These are phyloP conservation scores for Agriopis leucophaearia DNA, from an alignment of 2,888 invertebrate genomes.

Conservation along the genomic window DNA sequence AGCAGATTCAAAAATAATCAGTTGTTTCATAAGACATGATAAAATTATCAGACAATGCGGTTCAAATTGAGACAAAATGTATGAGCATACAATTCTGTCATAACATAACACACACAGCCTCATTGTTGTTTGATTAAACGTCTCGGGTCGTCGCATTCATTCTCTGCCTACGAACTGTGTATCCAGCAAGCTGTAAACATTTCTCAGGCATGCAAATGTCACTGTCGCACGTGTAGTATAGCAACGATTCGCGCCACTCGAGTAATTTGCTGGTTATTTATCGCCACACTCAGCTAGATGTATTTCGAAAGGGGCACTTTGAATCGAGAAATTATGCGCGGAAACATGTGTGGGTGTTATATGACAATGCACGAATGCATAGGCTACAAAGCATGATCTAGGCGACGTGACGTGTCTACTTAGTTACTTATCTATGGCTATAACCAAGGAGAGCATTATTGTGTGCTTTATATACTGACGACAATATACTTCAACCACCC, in stretches of 20 bases:
- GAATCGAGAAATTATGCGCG: slow-evolving; percentile 81
- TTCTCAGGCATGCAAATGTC: slow-evolving; percentile 79
- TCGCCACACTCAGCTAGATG: slow-evolving; percentile 68
- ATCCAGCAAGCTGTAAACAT: slow-evolving; percentile 64
- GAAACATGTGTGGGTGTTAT: slow-evolving; percentile 74
- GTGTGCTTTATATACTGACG: neutral
- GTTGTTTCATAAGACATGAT: neutral
- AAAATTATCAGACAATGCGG: neutral
- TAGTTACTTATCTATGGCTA: slow-evolving; percentile 37
- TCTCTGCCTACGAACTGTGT: slow-evolving; percentile 41
- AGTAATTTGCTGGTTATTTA: slow-evolving; percentile 84
- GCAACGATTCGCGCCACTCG: slow-evolving; percentile 61
- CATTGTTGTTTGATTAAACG: slow-evolving; percentile 56
- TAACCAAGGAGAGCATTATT: slow-evolving; percentile 31
- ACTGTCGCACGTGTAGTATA: slow-evolving; percentile 63
- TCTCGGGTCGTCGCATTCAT: slow-evolving; percentile 48
- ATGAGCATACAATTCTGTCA: slow-evolving; percentile 22
- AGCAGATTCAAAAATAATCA: neutral
- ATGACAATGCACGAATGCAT: slow-evolving; percentile 79
- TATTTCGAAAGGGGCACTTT: slow-evolving; percentile 78
- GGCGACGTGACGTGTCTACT: slow-evolving; percentile 45
- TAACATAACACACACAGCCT: slow-evolving; percentile 21
- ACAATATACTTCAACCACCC: neutral
- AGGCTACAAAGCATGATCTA: slow-evolving; percentile 53
- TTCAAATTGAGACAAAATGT: slow-evolving; percentile 29